phyloP scores from a whole-genome alignment of 2,888 invertebrate genomes.

The Aplocera efformata region DNA sequence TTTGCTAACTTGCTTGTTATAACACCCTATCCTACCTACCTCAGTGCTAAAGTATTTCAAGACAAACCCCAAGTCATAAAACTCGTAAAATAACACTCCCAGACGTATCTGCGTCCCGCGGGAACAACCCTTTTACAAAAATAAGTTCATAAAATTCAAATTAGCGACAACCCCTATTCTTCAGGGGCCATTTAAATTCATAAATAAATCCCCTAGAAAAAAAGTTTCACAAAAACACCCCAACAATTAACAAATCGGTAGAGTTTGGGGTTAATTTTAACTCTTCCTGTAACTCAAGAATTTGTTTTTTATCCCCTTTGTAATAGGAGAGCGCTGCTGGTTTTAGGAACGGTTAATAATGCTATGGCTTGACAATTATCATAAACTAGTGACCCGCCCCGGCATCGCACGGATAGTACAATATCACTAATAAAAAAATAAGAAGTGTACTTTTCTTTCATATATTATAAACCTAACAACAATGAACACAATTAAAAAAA shows the following conservation, averaged over 20 bases:
- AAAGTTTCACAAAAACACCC: conserved; percentile 53
- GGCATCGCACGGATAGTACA: too few relatives aligned
- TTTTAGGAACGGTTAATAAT: conserved; percentile 23
- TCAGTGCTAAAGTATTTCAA: conserved; percentile 20
- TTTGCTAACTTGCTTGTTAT: too few relatives aligned
- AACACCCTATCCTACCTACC: too few relatives aligned
- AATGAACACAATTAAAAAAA: too few relatives aligned
- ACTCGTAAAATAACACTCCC: conserved; percentile 36
- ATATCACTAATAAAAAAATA: too few relatives aligned
- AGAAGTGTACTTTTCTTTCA: too few relatives aligned
- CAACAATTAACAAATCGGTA: conserved; percentile 76
- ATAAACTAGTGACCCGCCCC: too few relatives aligned
- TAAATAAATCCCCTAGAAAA: conserved; percentile 66
- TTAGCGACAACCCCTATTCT: conserved; percentile 67
- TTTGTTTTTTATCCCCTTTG: conserved; percentile 47
- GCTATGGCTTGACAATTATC: neutral
- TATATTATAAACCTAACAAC: too few relatives aligned
- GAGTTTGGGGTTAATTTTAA: conserved; percentile 72
- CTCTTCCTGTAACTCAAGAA: conserved; percentile 54
- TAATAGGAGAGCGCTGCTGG: conserved; percentile 44
- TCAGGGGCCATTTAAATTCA: conserved; percentile 71
- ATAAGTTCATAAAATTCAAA: conserved; percentile 76
- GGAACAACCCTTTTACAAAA: conserved; percentile 59
- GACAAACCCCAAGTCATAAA: conserved; percentile 30
- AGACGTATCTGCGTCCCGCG: conserved; percentile 36